These are phyloP conservation scores for Microhierax caerulescens DNA, from an alignment of 2,797 vertebrate genomes.

Conservation along the genomic window DNA sequence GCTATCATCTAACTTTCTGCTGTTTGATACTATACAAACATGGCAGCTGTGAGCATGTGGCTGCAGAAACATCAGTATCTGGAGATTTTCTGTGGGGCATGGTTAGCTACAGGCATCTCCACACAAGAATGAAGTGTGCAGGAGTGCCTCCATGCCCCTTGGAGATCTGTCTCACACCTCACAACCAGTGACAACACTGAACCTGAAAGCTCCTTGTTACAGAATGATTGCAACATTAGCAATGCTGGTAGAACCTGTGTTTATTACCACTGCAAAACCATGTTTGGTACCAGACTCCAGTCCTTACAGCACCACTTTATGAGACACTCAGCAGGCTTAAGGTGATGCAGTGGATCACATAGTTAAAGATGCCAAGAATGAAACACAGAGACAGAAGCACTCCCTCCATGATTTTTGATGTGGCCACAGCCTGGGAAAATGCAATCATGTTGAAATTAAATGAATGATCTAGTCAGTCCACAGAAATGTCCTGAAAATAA, in stretches of 20 bases:
- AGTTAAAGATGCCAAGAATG: not conserved
- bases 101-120: not conserved
- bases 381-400: not conserved
- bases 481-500: not conserved
- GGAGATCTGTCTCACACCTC: not conserved
- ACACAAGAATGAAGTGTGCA: not conserved
- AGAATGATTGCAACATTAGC: not conserved
- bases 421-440: not conserved
- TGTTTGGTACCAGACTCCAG: not conserved
- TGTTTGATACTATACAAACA: not conserved
- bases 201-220: not conserved
- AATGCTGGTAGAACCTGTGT: not conserved
- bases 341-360: not conserved
- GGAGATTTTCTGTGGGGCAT: not conserved
- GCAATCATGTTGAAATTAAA: not conserved
- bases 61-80: not conserved
- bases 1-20: not conserved
- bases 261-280: not conserved
- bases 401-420: not conserved
- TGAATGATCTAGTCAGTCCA: not conserved
- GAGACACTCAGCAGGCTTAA: not conserved
- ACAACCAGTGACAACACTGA: not conserved
- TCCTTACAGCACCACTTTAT: not conserved
- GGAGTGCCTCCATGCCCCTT: not conserved
- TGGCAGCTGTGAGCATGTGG: not conserved